phyloP scores from a whole-genome alignment of 2,113 vertebrate genomes.

The Telmatochromis bifrenatus region DNA sequence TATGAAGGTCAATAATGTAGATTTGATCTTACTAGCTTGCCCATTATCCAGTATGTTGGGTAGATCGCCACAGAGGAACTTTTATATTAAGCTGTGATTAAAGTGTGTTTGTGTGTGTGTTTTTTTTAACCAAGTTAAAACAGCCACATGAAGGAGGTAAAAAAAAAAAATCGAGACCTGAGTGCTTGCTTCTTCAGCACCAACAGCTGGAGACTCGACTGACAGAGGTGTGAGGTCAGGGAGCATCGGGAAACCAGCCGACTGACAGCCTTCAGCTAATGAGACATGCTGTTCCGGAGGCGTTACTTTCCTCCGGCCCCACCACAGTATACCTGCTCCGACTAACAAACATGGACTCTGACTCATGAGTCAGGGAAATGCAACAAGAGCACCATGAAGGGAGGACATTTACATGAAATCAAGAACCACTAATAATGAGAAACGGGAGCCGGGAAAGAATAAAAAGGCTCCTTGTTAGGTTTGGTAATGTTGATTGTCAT shows the following conservation, averaged over 20 bases:
- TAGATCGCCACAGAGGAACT: background rate
- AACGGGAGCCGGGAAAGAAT: background rate
- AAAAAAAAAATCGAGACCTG: background rate
- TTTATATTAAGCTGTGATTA: background rate
- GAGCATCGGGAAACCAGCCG: background rate
- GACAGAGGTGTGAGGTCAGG: slow-evolving; percentile 28
- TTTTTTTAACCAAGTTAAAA: background rate
- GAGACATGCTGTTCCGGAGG: slow-evolving; percentile 16
- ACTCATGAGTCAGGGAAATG: background rate
- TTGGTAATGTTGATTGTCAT: no score
- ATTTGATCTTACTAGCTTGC: background rate
- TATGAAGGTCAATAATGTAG: background rate
- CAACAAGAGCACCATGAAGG: background rate
- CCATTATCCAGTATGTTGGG: background rate
- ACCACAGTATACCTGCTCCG: background rate
- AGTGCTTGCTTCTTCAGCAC: background rate
- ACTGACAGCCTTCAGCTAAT: slow-evolving; percentile 37
- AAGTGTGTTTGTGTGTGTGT: background rate
- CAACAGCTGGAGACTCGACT: background rate
- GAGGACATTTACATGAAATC: background rate
- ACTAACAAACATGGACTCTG: background rate
- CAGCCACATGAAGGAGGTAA: background rate
- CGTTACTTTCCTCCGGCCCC: background rate
- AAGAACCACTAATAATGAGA: background rate
- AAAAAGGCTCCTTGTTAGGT: background rate